phyloP scores from a whole-genome alignment of 2,797 vertebrate genomes.

The Falco rusticolus region DNA sequence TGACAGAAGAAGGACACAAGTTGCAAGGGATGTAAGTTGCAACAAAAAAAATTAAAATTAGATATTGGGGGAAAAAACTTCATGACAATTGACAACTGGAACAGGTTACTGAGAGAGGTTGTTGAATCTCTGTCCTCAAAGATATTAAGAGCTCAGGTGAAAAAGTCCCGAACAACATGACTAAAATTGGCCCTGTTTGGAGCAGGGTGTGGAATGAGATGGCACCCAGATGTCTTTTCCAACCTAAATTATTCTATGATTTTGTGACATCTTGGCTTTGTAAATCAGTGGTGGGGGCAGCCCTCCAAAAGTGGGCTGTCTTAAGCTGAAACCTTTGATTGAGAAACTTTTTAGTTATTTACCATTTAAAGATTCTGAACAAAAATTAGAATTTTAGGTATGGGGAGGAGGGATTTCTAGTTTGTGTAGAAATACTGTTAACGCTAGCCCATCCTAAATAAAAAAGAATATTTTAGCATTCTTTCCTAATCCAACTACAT shows the following conservation, averaged over 20 bases:
- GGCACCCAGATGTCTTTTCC: neutral
- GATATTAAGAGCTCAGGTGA: neutral
- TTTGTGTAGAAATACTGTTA: neutral
- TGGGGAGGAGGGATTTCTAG: neutral
- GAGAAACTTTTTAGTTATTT: neutral
- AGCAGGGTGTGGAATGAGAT: neutral
- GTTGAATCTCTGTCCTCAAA: neutral
- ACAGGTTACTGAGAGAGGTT: neutral
- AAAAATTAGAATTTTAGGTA: neutral
- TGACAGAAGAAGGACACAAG: neutral
- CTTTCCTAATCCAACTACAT: neutral
- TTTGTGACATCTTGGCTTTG: neutral
- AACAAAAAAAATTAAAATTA: neutral
- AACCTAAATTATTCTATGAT: no score
- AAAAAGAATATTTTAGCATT: neutral
- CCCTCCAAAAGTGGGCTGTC: neutral
- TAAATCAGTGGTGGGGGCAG: neutral
- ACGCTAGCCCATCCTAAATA: neutral
- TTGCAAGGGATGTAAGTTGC: neutral
- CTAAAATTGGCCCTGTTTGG: neutral
- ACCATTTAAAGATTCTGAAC: neutral
- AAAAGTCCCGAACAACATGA: neutral
- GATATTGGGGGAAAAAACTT: neutral
- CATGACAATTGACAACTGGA: neutral
- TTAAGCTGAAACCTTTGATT: neutral